Evolutionary conservation across 2,113 vertebrate genomes (phyloP).

Genomic region (Tor tambroides): DNA sequence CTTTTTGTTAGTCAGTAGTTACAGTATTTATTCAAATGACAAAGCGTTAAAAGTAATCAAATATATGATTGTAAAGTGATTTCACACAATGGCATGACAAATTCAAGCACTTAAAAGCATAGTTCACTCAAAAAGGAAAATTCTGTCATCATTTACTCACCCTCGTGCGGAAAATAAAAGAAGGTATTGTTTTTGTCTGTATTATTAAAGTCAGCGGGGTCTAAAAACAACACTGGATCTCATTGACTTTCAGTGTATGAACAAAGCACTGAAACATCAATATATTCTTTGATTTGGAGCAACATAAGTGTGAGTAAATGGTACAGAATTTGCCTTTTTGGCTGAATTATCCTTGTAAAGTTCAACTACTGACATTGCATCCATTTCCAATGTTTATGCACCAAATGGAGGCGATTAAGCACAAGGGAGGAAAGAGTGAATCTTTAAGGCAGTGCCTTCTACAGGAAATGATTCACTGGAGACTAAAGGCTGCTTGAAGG

Average conservation of each 20-base stretch:
- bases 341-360: neutral
- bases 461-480: constrained; percentile 55
- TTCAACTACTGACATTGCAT: neutral
- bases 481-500: constrained; percentile 14
- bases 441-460: constrained; percentile 3
- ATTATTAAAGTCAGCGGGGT: neutral
- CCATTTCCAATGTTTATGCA: neutral
- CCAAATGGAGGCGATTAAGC: neutral
- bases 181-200: neutral
- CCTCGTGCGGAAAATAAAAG: neutral
- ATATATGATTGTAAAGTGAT: neutral
- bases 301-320: neutral
- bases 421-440: constrained; percentile 27
- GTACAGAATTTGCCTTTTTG: neutral
- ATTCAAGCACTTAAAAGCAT: neutral
- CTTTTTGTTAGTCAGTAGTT: neutral
- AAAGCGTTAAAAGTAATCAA: too few species aligned
- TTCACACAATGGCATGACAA: neutral
- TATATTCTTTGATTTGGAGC: neutral
- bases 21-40: neutral
- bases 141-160: neutral
- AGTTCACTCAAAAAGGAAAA: neutral
- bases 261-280: neutral
- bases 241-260: neutral
- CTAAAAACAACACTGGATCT: neutral